phyloP scores from a whole-genome alignment of 2,888 invertebrate species.

The Rhagophthalmus giganteus region DNA sequence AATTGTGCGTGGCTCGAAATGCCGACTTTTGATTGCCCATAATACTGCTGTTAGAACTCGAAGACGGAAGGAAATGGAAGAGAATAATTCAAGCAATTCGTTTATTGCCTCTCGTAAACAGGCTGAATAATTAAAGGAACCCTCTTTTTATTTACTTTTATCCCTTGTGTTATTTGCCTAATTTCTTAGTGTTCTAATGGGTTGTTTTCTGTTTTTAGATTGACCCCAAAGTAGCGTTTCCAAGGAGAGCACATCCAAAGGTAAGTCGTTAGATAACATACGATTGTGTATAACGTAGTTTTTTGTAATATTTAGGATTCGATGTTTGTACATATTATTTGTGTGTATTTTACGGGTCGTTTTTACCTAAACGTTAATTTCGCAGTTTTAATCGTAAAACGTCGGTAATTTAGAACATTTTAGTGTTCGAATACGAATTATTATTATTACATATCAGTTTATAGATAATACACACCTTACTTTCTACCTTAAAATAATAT shows the following conservation, averaged over 20 bases:
- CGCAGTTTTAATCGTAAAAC: too few species aligned
- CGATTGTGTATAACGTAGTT: too few species aligned
- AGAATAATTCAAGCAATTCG: conserved; percentile 46
- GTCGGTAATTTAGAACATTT: too few species aligned
- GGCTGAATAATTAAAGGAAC: conserved; percentile 44
- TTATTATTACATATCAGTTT: too few species aligned
- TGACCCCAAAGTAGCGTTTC: conserved; percentile 99
- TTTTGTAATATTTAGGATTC: too few species aligned
- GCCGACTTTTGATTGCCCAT: conserved; percentile 47
- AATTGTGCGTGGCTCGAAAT: conserved; percentile 39
- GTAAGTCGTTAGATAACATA: conserved; percentile 63
- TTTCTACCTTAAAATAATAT: too few species aligned
- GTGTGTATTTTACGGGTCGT: too few species aligned
- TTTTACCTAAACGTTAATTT: too few species aligned
- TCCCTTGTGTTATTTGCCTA: conserved; percentile 34
- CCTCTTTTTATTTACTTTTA: conserved; percentile 43
- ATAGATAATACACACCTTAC: too few species aligned
- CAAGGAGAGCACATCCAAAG: conserved; percentile 98
- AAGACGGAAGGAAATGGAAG: conserved; percentile 44
- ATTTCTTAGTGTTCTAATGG: conserved; percentile 31
- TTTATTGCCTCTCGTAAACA: conserved; percentile 47
- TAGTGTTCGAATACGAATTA: too few species aligned
- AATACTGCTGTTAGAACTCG: conserved; percentile 43
- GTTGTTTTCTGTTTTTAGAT: conserved; percentile 72
- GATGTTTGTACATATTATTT: too few species aligned